Conservation (phyloP, 2,797 vertebrate genomes). For the Gymnodraco acuticeps region DNA sequence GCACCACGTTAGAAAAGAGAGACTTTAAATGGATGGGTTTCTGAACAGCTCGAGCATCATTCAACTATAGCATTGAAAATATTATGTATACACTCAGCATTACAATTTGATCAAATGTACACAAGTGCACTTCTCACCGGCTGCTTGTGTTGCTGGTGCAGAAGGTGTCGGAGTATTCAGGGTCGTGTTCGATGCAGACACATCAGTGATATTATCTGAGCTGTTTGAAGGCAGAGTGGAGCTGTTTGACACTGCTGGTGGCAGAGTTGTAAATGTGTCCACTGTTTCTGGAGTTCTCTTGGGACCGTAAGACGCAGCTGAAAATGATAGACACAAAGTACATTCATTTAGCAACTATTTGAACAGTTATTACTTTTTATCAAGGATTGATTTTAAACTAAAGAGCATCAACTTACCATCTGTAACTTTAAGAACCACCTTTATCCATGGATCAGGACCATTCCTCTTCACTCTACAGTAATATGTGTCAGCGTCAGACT, state of each 20-base stretch:
- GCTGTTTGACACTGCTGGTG: background rate
- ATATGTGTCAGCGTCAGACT: conserved; percentile 27
- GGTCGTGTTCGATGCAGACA: background rate
- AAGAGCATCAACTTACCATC: conserved; percentile 37
- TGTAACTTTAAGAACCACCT: conserved; percentile 16
- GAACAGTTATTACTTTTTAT: background rate
- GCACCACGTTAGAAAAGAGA: too few relatives aligned
- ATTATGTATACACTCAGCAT: too few relatives aligned
- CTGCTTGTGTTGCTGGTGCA: background rate
- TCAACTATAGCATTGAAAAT: too few relatives aligned
- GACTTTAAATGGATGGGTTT: too few relatives aligned
- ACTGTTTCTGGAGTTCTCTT: too few relatives aligned
- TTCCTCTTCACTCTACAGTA: background rate
- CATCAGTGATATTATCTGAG: background rate
- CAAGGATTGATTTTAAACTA: background rate
- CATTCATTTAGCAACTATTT: background rate
- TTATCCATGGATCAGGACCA: fast-evolving
- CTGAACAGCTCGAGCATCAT: too few relatives aligned
- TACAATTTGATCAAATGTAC: too few relatives aligned
- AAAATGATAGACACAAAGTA: too few relatives aligned
- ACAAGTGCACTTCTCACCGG: background rate
- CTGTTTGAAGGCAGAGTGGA: too few relatives aligned
- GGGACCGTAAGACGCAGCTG: too few relatives aligned
- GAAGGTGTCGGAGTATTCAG: background rate
- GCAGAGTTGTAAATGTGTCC: background rate